Evolutionary conservation across 2,113 vertebrate species (phyloP).

Genomic region (Galeopterus variegatus): DNA sequence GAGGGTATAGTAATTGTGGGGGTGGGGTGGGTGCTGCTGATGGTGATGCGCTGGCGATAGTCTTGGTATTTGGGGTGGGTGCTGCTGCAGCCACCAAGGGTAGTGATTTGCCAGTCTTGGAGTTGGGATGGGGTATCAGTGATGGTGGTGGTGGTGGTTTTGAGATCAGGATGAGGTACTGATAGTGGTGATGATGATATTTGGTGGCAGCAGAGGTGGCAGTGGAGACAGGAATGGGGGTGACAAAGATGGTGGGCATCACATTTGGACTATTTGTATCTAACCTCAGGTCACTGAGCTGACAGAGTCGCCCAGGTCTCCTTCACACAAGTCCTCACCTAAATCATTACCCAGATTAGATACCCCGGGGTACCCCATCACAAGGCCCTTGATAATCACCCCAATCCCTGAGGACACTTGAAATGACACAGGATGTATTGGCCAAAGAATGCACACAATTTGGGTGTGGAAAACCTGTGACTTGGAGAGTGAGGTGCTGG

Average conservation of each 20-base stretch:
- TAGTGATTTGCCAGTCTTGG: not conserved
- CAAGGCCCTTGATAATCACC: not conserved
- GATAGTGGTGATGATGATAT: not conserved
- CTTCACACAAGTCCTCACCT: not conserved
- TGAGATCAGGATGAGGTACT: not conserved
- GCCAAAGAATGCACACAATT: not conserved
- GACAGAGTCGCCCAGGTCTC: not conserved
- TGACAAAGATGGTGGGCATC: not conserved
- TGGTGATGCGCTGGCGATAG: accelerated
- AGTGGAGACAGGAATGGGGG: too few relatives aligned
- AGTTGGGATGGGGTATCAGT: not conserved
- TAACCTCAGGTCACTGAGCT: not conserved
- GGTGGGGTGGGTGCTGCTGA: not conserved
- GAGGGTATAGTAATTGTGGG: accelerated
- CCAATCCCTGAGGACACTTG: not conserved
- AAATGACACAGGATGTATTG: not conserved
- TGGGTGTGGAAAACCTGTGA: not conserved
- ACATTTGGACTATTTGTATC: not conserved
- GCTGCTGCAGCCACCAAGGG: too few relatives aligned
- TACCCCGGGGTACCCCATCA: not conserved
- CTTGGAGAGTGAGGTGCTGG: not conserved
- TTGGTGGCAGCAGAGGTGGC: not conserved
- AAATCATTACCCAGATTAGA: not conserved
- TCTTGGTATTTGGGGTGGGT: not conserved
- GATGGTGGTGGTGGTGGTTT: not conserved